Conservation (phyloP, 2,888 invertebrate species). For the Bruchidius siliquastri region DNA sequence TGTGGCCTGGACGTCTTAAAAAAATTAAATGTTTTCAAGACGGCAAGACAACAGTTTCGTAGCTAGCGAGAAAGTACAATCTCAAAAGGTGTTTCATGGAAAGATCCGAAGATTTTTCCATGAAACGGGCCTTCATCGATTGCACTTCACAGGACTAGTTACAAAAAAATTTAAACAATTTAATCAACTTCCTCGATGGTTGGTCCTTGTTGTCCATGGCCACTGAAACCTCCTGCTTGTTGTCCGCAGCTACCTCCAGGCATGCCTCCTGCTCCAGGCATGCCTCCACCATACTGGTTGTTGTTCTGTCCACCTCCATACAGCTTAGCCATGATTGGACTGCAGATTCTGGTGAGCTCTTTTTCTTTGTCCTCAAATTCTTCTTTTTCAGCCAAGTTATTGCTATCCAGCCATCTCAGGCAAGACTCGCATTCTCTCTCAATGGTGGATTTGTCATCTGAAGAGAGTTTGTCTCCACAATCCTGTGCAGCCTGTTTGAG, state of each 20-base stretch:
- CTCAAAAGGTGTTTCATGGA: not conserved
- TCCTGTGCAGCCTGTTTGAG: constrained; percentile 64
- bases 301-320: constrained; percentile 32
- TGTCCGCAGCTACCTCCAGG: constrained; percentile 10
- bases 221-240: constrained; percentile 13
- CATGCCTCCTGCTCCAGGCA: constrained; percentile 26
- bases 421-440: constrained; percentile 54
- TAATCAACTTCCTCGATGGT: constrained; percentile 18
- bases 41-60: not conserved
- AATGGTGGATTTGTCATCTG: constrained; percentile 59
- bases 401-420: constrained; percentile 64
- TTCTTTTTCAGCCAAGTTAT: constrained; percentile 61
- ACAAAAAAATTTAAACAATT: constrained; percentile 3
- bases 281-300: constrained; percentile 19
- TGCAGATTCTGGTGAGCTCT: constrained; percentile 46
- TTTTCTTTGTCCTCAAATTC: constrained; percentile 61
- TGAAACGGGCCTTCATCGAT: not conserved
- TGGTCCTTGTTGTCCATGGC: constrained; percentile 11
- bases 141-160: constrained; percentile 1
- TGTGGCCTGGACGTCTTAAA: not conserved
- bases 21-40: not conserved
- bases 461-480: constrained; percentile 58
- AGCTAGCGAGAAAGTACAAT: not conserved
- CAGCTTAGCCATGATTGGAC: constrained; percentile 59
- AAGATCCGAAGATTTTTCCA: not conserved